Conservation (phyloP, 23 tunicate genomes). For the Phallusia fumigata region DNA sequence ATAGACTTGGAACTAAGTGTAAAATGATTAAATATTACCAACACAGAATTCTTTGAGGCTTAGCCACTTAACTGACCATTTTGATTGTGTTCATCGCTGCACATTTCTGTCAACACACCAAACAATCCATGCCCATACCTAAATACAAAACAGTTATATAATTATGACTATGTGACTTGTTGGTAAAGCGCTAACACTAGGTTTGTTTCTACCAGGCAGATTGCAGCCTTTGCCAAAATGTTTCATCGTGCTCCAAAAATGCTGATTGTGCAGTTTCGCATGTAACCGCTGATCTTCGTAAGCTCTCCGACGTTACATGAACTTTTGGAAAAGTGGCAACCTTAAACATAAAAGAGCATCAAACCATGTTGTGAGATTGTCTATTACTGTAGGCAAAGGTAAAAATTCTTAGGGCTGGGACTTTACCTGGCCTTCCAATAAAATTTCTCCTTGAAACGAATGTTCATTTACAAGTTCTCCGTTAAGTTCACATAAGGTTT, state of each 20-base stretch:
- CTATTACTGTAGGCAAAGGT: too few relatives aligned
- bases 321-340: slow-evolving; percentile 40
- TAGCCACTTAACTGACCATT: slow-evolving; percentile 25
- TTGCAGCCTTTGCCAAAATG: slow-evolving; percentile 40
- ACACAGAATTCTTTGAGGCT: neutral
- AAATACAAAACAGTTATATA: neutral
- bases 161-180: too few relatives aligned
- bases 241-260: slow-evolving; percentile 73
- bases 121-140: slow-evolving; percentile 73
- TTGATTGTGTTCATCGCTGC: slow-evolving; percentile 31
- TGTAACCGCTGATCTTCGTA: slow-evolving; percentile 27
- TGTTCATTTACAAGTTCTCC: slow-evolving; percentile 37
- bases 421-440: neutral
- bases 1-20: slow-evolving; percentile 37
- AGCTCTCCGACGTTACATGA: slow-evolving; percentile 46
- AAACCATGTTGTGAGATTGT: too few relatives aligned
- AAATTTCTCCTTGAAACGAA: slow-evolving; percentile 13
- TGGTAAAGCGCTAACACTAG: too few relatives aligned
- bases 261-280: slow-evolving; percentile 79
- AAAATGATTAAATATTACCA: neutral
- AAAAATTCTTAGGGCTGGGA: too few relatives aligned
- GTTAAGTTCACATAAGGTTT: slow-evolving; percentile 55
- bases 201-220: slow-evolving; percentile 86
- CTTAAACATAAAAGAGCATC: neutral
- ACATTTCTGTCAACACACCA: slow-evolving; percentile 75